These are phyloP conservation scores for Caenorhabditis sp. DNA, from an alignment of 2,888 invertebrate genomes.

Conservation along the genomic window DNA sequence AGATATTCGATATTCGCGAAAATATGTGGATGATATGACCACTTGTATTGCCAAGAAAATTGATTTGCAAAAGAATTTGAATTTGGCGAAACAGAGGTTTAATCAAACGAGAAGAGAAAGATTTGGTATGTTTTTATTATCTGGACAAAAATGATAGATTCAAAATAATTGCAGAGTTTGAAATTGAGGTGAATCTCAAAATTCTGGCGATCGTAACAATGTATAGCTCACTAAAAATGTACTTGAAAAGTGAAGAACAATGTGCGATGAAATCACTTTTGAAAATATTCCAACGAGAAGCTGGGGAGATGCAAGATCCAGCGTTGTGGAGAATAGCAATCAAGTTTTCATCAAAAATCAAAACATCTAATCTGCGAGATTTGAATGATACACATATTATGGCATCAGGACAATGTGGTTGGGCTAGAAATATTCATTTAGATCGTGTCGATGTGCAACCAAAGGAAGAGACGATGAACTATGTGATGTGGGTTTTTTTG, in stretches of 20 bases:
- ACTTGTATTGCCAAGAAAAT: neutral
- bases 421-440: slow-evolving; percentile 16
- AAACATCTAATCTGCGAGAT: neutral
- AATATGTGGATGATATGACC: neutral
- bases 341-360: slow-evolving; percentile 4
- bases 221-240: neutral
- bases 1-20: neutral
- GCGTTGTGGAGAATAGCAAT: slow-evolving; percentile 19
- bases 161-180: neutral
- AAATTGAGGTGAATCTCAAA: neutral
- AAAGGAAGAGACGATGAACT: neutral
- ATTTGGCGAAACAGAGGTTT: neutral
- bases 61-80: neutral
- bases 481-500: neutral
- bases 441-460: slow-evolving; percentile 11
- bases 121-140: neutral
- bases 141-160: neutral
- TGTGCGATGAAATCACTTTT: neutral
- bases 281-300: neutral
- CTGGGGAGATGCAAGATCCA: slow-evolving; percentile 4
- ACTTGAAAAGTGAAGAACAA: no score
- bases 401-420: slow-evolving; percentile 16
- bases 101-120: neutral
- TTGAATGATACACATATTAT: slow-evolving; percentile 5
- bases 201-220: neutral